Conservation (phyloP, 2,888 invertebrate species). For the Arge pagana region DNA sequence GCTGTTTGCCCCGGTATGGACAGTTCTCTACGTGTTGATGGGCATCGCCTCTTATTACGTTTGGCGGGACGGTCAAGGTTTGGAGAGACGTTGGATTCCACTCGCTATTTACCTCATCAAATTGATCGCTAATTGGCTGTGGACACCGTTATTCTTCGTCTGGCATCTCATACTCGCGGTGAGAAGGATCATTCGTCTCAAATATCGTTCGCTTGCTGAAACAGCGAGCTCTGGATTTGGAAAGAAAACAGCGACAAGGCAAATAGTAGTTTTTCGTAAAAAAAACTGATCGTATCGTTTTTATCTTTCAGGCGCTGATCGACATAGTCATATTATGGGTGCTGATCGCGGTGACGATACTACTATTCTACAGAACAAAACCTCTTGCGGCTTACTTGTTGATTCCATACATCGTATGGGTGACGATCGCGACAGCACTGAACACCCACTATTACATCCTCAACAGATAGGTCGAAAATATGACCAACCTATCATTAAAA, state of each 20-base stretch:
- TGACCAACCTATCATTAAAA: neutral
- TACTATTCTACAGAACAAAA: neutral
- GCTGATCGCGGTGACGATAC: conserved; percentile 1
- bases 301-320: neutral
- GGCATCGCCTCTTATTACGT: conserved; percentile 12
- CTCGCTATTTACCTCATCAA: conserved; percentile 2
- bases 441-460: conserved; percentile 5
- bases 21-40: conserved; percentile 7
- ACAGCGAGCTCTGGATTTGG: too few species aligned
- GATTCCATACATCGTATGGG: conserved; percentile 2
- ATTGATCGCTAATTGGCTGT: conserved; percentile 8
- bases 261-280: too few species aligned
- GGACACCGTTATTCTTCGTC: conserved; percentile 6
- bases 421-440: conserved; percentile 3
- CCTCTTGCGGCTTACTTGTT: neutral
- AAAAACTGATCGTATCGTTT: too few species aligned
- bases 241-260: too few species aligned
- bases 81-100: conserved; percentile 2
- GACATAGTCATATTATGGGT: conserved; percentile 3
- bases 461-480: neutral
- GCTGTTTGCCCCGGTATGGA: conserved; percentile 8
- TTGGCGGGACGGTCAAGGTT: conserved; percentile 6
- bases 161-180: conserved; percentile 8
- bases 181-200: too few species aligned
- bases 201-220: too few species aligned